Base-by-base conservation (phyloP, 2,888 invertebrate genomes). In the Flexamia atlantica region DNA sequence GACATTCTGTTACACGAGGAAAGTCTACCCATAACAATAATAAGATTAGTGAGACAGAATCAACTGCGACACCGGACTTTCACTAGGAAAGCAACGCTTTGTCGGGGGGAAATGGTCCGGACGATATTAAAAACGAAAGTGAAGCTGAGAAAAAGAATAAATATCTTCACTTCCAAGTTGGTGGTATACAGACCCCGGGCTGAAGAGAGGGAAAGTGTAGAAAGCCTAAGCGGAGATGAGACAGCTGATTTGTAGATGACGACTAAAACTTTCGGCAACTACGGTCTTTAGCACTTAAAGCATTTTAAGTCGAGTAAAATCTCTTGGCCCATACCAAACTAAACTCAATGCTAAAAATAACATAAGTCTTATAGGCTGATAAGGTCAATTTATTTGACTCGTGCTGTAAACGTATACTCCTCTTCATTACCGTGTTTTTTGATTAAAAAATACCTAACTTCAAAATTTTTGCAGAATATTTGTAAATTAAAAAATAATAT, bases 151-250 rank as follows among this genome's bases (percentile, higher is more conserved):
- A 64, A 64, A 64, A 28, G 64, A 64, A 28, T 28, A 12, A 57
- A 28, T 64, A 64, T 14, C 64, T 17, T 28, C n/a, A 30, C 64
- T 64, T 64, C 64, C 64, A 0, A 53, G 53, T 53, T 64, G 64
- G 30, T 5, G 64, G 7, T 28, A 57, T 17, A 64, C 64, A 30
- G 28, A 25, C 7, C 23, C 7, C 14, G 46, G n/a, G 20, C 53
- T 28, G 10, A 28, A 40, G 72, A 42, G 30, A 36, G 72, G 40
- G 72, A 72, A 72, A 72, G 72, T 72, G 40, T 36, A 72, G 72
- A 72, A 72, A 72, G 72, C 72, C 12, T 40, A 72, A 42, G 23
- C 72, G 36, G 40, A 72, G 72, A 40, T 72, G 72, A 72, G 72
- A 7, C 20, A 7, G 72, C 72, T 72, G 40, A 72, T 72, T 20